These are phyloP conservation scores for Smittia aterrima DNA, from an alignment of 2,888 invertebrate species.

Conservation along the genomic window DNA sequence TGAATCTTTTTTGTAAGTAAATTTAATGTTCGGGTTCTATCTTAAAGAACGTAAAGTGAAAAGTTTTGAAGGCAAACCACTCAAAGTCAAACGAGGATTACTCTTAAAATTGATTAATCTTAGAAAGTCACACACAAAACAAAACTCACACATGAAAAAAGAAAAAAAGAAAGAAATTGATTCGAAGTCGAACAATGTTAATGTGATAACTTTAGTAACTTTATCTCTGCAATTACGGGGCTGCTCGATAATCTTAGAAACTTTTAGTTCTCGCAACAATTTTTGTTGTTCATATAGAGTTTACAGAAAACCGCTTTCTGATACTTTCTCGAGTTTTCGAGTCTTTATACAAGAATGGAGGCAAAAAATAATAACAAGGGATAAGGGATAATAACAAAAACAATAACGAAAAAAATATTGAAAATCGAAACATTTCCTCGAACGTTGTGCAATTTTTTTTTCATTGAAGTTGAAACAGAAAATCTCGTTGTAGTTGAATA, in stretches of 20 bases:
- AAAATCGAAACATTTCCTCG: conserved; percentile 12
- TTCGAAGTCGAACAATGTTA: neutral
- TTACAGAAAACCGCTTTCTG: too few species aligned
- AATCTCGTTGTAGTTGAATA: neutral
- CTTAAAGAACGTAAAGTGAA: neutral
- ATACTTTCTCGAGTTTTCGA: neutral
- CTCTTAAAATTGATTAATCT: neutral
- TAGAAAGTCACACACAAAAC: conserved; percentile 1
- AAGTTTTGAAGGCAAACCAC: neutral
- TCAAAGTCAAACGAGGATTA: too few species aligned
- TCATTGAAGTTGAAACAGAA: neutral
- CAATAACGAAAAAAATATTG: conserved; percentile 15
- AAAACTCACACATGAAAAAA: neutral
- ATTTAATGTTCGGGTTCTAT: neutral
- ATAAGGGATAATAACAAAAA: neutral
- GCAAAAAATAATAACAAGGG: neutral
- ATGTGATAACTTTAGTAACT: conserved; percentile 6
- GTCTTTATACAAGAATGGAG: neutral
- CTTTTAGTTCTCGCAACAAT: neutral
- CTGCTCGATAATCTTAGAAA: neutral
- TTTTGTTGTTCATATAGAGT: too few species aligned
- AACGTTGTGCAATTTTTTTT: neutral
- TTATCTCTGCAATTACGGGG: neutral
- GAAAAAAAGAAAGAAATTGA: neutral
- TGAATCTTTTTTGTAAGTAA: neutral